Percentiles rank a stretch among this genome's conserved stretches.
phyloP scores from a whole-genome alignment of 2,113 vertebrate species.

The Paracanthobrama guichenoti region DNA sequence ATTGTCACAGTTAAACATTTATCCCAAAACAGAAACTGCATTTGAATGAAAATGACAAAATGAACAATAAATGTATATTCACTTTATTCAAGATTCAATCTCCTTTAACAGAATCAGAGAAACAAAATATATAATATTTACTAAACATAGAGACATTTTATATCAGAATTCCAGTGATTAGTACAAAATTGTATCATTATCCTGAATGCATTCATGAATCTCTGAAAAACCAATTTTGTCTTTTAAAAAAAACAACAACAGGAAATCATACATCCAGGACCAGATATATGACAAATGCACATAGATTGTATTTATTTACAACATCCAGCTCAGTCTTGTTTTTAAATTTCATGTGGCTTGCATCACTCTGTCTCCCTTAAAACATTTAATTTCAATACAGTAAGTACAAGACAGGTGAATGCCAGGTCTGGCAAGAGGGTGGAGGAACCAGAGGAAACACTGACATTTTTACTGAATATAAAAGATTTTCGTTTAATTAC shows the following conservation, averaged over 20 bases:
- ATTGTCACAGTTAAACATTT: neutral
- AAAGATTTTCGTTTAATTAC: constrained; percentile 10
- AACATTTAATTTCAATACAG: constrained; percentile 2
- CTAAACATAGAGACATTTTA: neutral
- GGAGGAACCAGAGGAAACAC: neutral
- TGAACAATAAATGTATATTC: neutral
- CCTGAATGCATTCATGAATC: neutral
- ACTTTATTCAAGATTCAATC: neutral
- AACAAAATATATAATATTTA: constrained; percentile 5
- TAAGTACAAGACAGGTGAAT: constrained; percentile 20
- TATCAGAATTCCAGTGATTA: neutral
- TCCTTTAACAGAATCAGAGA: neutral
- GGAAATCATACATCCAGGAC: constrained; percentile 23
- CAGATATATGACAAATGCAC: neutral
- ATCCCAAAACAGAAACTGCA: neutral
- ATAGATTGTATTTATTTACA: neutral
- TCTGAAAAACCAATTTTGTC: neutral
- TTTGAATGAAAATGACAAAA: neutral
- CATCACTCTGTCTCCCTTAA: neutral
- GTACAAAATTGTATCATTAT: neutral
- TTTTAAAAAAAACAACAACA: neutral
- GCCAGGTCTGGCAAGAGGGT: neutral
- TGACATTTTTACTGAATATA: constrained; percentile 10
- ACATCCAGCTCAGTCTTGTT: neutral
- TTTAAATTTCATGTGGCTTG: neutral